Base-by-base conservation (phyloP, 2,888 invertebrate genomes). In the Aplocera efformata region DNA sequence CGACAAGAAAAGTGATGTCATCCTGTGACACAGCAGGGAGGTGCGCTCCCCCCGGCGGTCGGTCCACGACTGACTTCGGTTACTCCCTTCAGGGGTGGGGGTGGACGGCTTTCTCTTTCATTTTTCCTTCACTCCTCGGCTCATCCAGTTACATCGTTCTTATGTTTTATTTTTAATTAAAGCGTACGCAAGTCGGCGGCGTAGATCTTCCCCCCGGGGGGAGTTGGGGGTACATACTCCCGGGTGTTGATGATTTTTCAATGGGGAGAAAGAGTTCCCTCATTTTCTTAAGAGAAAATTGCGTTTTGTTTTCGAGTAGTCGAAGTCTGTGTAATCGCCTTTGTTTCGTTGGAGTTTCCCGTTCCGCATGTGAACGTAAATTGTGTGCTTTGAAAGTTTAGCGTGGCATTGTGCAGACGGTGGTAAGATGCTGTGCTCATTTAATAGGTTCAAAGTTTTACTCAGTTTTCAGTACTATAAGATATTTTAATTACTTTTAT, bases 121-220 rank as follows among this genome's bases (percentile, higher is more conserved):
- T 88, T 88, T 88, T 88, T 88, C 88, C 85, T 88, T 84, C 86
- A 80, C 86, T 86, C 85, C 83, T 85, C 84, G 79, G 85, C 88
- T 88, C 88, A 88, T 88, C 88, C 88, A 88, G 88, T 88, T 88
- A 88, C 88, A 88, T 86, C 85, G 86, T 88, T 88, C 88, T 88
- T 88, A 88, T 88, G 88, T 88, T 88, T 88, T 88, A 88, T 88
- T 88, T 88, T 88, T 88, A 88, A 88, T 88, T 88, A 88, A 88
- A 88, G 86, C 88, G 86, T 88, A 88, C 88, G 88, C 88, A 88
- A 88, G 86, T 86, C 82, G 86, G 72, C 81, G 78, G 84, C 81
- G 84, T 84, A 84, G 84, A 83, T 85, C 86, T 85, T 81, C 65
- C 76, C 71, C 76, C 73, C 40, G 52, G 66, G 63, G 58, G 53